phyloP scores from a whole-genome alignment of 2,888 invertebrate species.

The Morpho helenor region DNA sequence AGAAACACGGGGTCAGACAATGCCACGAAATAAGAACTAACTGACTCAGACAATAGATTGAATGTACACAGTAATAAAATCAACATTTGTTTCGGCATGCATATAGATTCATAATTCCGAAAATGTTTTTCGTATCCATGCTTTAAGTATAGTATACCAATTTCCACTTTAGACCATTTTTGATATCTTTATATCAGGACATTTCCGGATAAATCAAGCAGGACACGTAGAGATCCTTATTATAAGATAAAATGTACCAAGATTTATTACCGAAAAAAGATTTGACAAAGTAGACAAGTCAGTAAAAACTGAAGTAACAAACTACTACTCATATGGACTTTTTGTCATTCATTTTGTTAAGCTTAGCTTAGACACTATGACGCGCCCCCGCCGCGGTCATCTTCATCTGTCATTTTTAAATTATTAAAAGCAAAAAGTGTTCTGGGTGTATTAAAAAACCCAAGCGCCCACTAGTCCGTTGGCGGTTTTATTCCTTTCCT shows the following conservation, averaged over 20 bases:
- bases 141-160: too few species aligned
- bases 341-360: conserved; percentile 35
- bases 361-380: conserved; percentile 41
- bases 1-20: conserved; percentile 51
- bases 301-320: conserved; percentile 26
- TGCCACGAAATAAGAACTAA: conserved; percentile 47
- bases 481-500: conserved; percentile 67
- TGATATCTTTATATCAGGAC: neutral
- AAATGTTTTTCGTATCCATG: neutral
- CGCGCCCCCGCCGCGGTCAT: conserved; percentile 51
- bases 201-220: conserved; percentile 1
- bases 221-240: neutral
- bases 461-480: conserved; percentile 63
- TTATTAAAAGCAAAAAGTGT: conserved; percentile 56
- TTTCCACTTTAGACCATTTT: neutral
- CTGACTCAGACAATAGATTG: conserved; percentile 22
- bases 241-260: conserved; percentile 1
- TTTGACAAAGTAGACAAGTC: conserved; percentile 24
- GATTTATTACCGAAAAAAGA: conserved; percentile 17
- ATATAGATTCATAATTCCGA: neutral
- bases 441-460: conserved; percentile 43
- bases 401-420: conserved; percentile 71
- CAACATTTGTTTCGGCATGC: conserved; percentile 14
- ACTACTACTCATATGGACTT: conserved; percentile 33
- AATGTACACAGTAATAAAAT: conserved; percentile 15